phyloP scores from a whole-genome alignment of 37 sponge, comb jelly and placozoan genomes.

The Ianthella basta region DNA sequence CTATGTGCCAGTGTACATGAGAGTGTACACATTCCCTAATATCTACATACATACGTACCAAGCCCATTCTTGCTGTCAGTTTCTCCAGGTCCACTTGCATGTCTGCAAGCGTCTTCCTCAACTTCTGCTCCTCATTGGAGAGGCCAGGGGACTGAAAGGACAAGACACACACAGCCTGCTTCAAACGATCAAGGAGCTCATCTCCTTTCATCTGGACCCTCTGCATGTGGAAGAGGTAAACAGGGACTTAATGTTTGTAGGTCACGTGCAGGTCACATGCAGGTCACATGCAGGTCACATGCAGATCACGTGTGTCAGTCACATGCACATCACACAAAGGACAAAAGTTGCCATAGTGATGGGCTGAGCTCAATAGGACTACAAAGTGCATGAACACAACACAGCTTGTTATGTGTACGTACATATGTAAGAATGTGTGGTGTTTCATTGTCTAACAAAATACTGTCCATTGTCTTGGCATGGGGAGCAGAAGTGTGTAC shows the following conservation, averaged over 20 bases:
- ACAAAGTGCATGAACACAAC: too few relatives aligned
- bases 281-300: too few relatives aligned
- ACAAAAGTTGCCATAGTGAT: too few relatives aligned
- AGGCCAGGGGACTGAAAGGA: constrained; percentile 3
- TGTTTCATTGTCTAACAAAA: too few relatives aligned
- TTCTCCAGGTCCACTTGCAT: constrained; percentile 10
- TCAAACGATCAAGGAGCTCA: background rate
- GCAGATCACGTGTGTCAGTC: too few relatives aligned
- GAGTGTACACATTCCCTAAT: background rate
- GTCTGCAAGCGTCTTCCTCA: background rate
- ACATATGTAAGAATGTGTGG: background rate
- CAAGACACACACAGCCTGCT: background rate
- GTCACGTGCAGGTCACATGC: too few relatives aligned
- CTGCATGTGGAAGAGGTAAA: too few relatives aligned
- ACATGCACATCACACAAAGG: too few relatives aligned
- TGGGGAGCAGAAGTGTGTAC: too few relatives aligned
- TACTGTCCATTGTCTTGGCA: too few relatives aligned
- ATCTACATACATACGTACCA: constrained; percentile 18
- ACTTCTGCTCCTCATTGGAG: constrained; percentile 24
- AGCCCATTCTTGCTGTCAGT: background rate
- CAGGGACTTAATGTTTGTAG: too few relatives aligned
- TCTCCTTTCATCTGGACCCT: constrained; percentile 18
- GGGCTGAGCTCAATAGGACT: too few relatives aligned
- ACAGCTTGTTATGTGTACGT: background rate
- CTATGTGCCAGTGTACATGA: constrained; percentile 4